Evolutionary conservation across 2,888 invertebrate genomes (phyloP), one percentile per base, ranked within the genome.

Genomic region (Pinctada fucata): DNA sequence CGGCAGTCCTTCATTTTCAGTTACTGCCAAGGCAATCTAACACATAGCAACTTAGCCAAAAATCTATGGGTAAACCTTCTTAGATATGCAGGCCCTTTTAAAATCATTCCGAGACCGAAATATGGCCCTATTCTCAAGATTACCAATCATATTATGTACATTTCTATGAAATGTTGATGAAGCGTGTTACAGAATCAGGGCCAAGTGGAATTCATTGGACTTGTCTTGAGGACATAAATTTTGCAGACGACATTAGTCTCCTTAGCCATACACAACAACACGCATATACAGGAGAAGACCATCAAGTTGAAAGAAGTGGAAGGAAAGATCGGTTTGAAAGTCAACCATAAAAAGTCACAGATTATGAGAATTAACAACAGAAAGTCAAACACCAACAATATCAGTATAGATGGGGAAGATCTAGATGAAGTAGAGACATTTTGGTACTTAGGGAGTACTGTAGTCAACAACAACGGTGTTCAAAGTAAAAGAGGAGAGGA

Each of bases 181-280:
- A 10, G 31, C 58, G 8, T 31, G 58, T 69, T 58, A 76, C 65
- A 70, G 64, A 58, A 31, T 31, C 31, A 3, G 49, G 48, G 64
- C 47, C 47, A n/a, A 8, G 49, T 8, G 76, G 70, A n/a, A 76
- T 76, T n/a, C 76, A 70, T 47, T 76, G 70, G 70, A 52, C 69
- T 47, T 10, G 3, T 10, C 16, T 68, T 5, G 76, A 81, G 65
- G 77, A 74, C 52, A 65, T 71, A 31, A 72, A 76, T 51, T 81
- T 73, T 79, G 72, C 77, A 13, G 78, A 79, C 48, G 75, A 79
- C 68, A 58, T 76, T 8, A 70, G 64, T 64, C 50, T 70, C 2
- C 48, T 70, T 5, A 49, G 69, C 1, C 70, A 81, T 51, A 79
- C 52, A 50, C 31, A 31, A 31, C 31, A 31, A 31, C 63, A 68